Conservation (phyloP, 1,140 invertebrate genomes). For the Sweltsa coloradensis region DNA sequence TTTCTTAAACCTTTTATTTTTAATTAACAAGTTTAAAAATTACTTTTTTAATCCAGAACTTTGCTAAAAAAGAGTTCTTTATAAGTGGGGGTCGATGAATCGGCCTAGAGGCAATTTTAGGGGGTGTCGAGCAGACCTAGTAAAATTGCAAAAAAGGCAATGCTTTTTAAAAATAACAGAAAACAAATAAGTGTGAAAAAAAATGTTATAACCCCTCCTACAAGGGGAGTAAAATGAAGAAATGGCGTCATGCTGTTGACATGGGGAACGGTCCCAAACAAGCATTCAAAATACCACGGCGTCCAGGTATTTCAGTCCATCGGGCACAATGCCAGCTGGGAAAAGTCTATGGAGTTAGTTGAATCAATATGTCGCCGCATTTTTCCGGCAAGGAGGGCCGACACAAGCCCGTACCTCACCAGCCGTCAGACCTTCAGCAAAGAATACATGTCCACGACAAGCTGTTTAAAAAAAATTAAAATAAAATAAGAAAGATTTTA, state of each 20-base stretch:
- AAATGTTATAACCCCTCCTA: conserved; percentile 21
- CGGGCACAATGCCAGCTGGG: conserved; percentile 46
- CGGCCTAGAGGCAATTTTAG: too few species aligned
- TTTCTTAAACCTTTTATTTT: too few species aligned
- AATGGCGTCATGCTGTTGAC: conserved; percentile 45
- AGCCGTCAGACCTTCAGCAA: conserved; percentile 38
- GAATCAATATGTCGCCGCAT: conserved; percentile 57
- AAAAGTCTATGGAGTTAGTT: conserved; percentile 66
- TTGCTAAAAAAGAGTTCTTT: not conserved
- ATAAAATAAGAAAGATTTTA: conserved; percentile 23
- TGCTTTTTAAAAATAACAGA: not conserved
- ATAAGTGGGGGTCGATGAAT: too few species aligned
- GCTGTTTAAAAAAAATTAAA: conserved; percentile 37
- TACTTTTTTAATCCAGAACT: not conserved
- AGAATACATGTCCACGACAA: conserved; percentile 51
- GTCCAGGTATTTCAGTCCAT: conserved; percentile 60
- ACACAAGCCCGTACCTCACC: conserved; percentile 47
- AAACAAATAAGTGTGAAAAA: not conserved
- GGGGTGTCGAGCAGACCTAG: too few species aligned
- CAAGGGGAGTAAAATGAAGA: conserved; percentile 48
- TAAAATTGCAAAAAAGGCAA: not conserved
- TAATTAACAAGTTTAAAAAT: too few species aligned
- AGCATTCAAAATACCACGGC: conserved; percentile 45
- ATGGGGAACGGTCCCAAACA: conserved; percentile 42
- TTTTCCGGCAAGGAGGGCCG: conserved; percentile 49